A percentile compares a stretch with the other conserved stretches of the same genome.
Conservation (phyloP, 2,888 invertebrate genomes). For the Ptychoptera albimana region DNA sequence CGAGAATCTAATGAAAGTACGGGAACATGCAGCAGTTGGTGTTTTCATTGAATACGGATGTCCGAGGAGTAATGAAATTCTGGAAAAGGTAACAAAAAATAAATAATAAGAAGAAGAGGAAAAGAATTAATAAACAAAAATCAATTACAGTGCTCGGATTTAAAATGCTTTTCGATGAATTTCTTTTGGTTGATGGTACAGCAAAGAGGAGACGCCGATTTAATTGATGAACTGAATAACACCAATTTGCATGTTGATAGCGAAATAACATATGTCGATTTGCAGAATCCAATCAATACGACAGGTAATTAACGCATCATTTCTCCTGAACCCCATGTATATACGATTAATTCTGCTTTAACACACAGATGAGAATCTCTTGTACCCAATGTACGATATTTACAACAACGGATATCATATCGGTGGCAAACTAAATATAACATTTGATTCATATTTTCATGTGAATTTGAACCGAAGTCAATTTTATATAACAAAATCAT, state of each 20-base stretch:
- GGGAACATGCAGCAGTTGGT: conserved; percentile 15
- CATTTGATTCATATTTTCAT: conserved; percentile 17
- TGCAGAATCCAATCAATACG: conserved; percentile 9
- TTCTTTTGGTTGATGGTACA: conserved; percentile 22
- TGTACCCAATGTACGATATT: conserved; percentile 19
- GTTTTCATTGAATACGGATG: conserved; percentile 21
- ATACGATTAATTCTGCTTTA: too few relatives aligned
- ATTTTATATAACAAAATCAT: conserved; percentile 7
- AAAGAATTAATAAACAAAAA: neutral
- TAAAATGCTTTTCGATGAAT: conserved; percentile 13
- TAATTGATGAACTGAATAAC: conserved; percentile 13
- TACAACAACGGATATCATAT: conserved; percentile 24
- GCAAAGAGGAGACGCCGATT: conserved; percentile 10
- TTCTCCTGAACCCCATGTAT: too few relatives aligned
- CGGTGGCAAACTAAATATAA: conserved; percentile 24
- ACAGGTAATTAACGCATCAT: too few relatives aligned
- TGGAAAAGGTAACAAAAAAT: conserved; percentile 15
- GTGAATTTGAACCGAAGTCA: conserved; percentile 11
- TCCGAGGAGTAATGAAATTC: conserved; percentile 12
- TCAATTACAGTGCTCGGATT: conserved; percentile 17
- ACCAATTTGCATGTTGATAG: conserved; percentile 21
- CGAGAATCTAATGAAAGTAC: conserved; percentile 14
- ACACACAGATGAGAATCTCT: neutral
- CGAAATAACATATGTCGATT: conserved; percentile 17
- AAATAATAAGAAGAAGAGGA: too few relatives aligned